phyloP scores from a whole-genome alignment of 2,797 vertebrate genomes.

The Chromobotia macracanthus region DNA sequence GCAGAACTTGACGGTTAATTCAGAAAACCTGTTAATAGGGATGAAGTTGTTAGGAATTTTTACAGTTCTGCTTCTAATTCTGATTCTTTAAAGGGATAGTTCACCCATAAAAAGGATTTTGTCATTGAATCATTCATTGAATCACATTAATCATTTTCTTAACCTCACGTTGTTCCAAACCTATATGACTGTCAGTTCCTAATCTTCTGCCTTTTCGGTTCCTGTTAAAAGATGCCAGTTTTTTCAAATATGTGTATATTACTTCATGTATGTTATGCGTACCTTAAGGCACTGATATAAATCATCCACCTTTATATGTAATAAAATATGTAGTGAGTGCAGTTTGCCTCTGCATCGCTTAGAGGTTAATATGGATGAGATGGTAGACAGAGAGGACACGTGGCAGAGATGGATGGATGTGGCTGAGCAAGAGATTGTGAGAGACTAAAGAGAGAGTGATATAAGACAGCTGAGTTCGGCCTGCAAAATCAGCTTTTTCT shows the following conservation, averaged over 20 bases:
- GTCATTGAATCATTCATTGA: no score
- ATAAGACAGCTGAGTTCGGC: neutral
- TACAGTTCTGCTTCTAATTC: neutral
- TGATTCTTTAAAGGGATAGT: neutral
- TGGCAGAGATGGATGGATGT: constrained; percentile 39
- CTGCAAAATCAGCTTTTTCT: constrained; percentile 20
- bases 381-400: neutral
- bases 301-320: neutral
- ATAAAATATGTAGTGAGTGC: neutral
- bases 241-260: neutral
- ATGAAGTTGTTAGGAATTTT: neutral
- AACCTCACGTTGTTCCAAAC: no score
- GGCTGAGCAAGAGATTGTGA: constrained; percentile 15
- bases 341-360: neutral
- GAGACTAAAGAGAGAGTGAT: constrained; percentile 40
- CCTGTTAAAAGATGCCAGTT: no score
- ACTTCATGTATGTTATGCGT: neutral
- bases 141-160: neutral
- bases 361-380: neutral
- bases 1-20: neutral
- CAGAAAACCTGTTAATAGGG: neutral
- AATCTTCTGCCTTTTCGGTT: no score
- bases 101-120: neutral
- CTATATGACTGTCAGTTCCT: no score
- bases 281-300: neutral